A percentile compares a stretch with the other conserved stretches of the same genome.
Conservation (phyloP, 2,113 vertebrate species). For the Brienomyrus brachyistius region DNA sequence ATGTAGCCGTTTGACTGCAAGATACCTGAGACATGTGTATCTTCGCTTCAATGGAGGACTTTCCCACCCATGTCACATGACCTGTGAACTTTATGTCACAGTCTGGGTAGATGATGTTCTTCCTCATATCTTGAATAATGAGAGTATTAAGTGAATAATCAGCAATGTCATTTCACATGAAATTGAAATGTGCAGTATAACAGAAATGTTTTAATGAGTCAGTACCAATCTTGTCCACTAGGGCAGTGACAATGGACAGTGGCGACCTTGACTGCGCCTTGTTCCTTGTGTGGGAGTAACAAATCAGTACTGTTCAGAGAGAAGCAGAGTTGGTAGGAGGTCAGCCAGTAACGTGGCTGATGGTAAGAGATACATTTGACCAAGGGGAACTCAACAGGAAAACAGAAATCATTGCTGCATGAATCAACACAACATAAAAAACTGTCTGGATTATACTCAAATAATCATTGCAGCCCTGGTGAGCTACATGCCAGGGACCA, state of each 20-base stretch:
- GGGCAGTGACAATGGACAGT: slow-evolving; percentile 91
- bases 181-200: background rate
- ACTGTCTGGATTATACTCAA: background rate
- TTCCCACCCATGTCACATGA: slow-evolving; percentile 92
- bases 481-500: background rate
- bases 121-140: slow-evolving; percentile 71
- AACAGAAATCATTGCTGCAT: background rate
- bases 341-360: background rate
- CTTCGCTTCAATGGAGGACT: slow-evolving; percentile 91
- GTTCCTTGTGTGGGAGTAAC: slow-evolving; percentile 84
- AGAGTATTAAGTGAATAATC: background rate
- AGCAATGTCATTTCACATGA: background rate
- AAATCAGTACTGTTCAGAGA: slow-evolving; percentile 78
- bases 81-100: slow-evolving; percentile 91
- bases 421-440: background rate
- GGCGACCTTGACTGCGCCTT: slow-evolving; percentile 66
- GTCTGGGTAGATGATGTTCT: slow-evolving; percentile 77
- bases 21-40: slow-evolving; percentile 91
- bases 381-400: background rate
- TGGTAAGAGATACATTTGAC: background rate
- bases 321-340: slow-evolving; percentile 25
- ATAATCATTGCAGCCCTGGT: background rate
- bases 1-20: background rate
- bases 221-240: slow-evolving; percentile 94
- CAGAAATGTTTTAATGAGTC: background rate